phyloP scores from a whole-genome alignment of 2,797 vertebrate genomes.

The Pempheris klunzingeri region DNA sequence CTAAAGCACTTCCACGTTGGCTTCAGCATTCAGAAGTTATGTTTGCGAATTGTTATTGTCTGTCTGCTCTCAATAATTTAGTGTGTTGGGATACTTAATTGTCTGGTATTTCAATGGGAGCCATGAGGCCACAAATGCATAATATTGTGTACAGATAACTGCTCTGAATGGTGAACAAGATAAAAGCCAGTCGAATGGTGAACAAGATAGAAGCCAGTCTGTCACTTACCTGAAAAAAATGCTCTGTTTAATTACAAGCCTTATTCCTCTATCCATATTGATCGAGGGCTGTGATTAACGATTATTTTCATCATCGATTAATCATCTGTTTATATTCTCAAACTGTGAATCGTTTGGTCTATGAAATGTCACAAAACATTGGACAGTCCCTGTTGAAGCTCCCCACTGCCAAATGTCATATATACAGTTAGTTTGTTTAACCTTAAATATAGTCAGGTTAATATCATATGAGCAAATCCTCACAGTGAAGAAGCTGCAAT shows the following conservation, averaged over 20 bases:
- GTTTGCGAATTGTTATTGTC: neutral
- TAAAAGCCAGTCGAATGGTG: no score
- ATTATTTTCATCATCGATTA: neutral
- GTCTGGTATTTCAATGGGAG: neutral
- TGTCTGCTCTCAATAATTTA: slow-evolving; percentile 15
- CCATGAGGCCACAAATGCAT: neutral
- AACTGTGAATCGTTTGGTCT: neutral
- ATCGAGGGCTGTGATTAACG: neutral
- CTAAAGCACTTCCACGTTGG: slow-evolving; percentile 35
- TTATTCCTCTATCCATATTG: neutral
- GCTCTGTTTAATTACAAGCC: neutral
- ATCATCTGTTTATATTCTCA: rapidly evolving
- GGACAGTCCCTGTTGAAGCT: neutral
- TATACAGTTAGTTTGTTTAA: neutral
- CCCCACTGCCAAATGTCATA: neutral
- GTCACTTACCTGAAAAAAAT: neutral
- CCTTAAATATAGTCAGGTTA: neutral
- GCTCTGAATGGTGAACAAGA: neutral
- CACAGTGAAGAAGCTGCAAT: neutral
- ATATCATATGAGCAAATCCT: neutral
- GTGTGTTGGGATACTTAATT: neutral
- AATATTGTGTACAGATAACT: neutral
- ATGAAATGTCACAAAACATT: neutral
- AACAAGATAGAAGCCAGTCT: neutral
- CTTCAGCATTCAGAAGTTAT: slow-evolving; percentile 3